Base-by-base conservation (phyloP, 2,113 vertebrate genomes). In the Rhea pennata region DNA sequence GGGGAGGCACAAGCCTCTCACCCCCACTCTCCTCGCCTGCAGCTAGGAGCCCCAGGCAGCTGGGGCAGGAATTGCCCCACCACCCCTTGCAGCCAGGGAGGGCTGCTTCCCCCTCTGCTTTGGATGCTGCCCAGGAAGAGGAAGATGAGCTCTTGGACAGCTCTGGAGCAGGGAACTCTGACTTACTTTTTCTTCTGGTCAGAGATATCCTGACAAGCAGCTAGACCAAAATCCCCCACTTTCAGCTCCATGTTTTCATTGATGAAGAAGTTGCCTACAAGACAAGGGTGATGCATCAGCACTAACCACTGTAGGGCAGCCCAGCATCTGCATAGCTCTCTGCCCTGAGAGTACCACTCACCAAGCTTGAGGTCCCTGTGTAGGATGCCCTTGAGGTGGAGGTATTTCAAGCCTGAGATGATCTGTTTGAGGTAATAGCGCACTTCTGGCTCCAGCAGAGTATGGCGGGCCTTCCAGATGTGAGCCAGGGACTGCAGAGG, bases 161-260 rank as follows among this genome's bases (percentile, higher is more conserved):
- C 29, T 67, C 77, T 50, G 36, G 40, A 76, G 81, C 6, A 76
- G 10, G 39, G 16, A 54, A 90, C n/a, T 79, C 87, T 74, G 69
- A 97, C 99, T 94, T 81, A 99, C 99, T 99, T 99, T 97, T 99
- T 99, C 82, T 99, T 99, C 91, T 98, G 98, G 51, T 99, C 99
- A 3, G 98, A 98, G 1, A 98, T 98, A 83, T 99, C 99, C 96
- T 99, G 98, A 65, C 98, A 99, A 48, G 99, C 98, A 78, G 99
- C 99, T 27, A 99, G 98, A 8, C 99, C 99, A 44, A 99, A 99
- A 95, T 99, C 99, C 72, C 99, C 99, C 86, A 99, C 98, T 93
- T 99, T 99, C 93, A 99, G 97, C 84, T 99, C 99, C 99, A 99
- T 99, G 97, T 99, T 99, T 96, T 99, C 99, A n/a, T 99, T 99